phyloP scores from a whole-genome alignment of 2,888 invertebrate species.

The Campoletis raptor region DNA sequence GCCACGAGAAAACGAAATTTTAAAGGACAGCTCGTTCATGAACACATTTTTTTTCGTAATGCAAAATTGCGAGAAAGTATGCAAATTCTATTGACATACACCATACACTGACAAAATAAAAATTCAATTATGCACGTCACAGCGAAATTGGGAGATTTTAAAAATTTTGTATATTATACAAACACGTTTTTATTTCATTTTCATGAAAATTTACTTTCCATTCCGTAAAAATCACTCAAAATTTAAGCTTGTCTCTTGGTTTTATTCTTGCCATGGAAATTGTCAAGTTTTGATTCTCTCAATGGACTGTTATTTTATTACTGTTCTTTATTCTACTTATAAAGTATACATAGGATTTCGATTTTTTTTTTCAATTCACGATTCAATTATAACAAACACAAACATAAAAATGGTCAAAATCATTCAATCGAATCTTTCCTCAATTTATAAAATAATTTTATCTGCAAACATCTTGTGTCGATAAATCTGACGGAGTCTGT shows the following conservation, averaged over 20 bases:
- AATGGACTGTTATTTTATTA: no score
- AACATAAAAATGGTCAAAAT: neutral
- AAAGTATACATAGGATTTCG: neutral
- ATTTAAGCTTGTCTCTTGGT: no score
- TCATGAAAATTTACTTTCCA: no score
- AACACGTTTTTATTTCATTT: no score
- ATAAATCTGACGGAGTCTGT: neutral
- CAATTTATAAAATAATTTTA: neutral
- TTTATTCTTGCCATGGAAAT: no score
- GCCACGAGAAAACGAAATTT: neutral
- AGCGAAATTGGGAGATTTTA: neutral
- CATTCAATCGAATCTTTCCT: neutral
- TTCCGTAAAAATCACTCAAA: no score
- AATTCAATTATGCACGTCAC: neutral
- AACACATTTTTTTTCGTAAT: neutral
- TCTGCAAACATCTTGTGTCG: neutral
- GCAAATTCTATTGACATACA: neutral
- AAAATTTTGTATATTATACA: no score
- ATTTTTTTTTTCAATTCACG: neutral
- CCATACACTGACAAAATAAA: neutral
- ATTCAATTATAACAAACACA: neutral
- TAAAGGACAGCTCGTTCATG: neutral
- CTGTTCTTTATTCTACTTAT: neutral
- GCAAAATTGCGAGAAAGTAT: neutral
- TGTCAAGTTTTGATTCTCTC: neutral